phyloP scores from a whole-genome alignment of 2,797 vertebrate species.

The Macropodus opercularis region DNA sequence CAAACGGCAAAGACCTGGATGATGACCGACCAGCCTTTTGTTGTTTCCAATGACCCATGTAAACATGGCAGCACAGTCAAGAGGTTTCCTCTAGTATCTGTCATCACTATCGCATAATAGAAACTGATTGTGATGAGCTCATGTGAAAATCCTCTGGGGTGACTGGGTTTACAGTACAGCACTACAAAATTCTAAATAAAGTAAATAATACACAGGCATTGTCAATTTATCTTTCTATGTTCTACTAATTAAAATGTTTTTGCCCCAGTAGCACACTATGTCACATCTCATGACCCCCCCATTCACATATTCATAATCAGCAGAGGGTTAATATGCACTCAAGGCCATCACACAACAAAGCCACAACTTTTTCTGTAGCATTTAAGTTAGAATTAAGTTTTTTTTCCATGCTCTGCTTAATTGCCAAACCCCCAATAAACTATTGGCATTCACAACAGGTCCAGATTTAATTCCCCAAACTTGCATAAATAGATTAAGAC shows the following conservation, averaged over 20 bases:
- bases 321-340: no score
- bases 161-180: neutral
- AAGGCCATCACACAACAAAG: no score
- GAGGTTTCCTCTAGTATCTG: conserved; percentile 21
- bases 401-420: no score
- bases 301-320: no score
- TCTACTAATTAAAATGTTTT: neutral
- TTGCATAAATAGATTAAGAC: conserved; percentile 17
- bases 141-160: conserved; percentile 11
- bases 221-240: no score
- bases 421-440: no score
- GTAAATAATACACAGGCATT: neutral
- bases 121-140: conserved; percentile 26
- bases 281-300: no score
- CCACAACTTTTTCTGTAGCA: no score
- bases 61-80: conserved; percentile 20
- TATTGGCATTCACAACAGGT: no score
- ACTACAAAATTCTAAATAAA: neutral
- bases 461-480: no score
- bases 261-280: neutral
- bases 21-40: conserved; percentile 23
- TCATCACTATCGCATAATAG: conserved; percentile 29
- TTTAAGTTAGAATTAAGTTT: no score
- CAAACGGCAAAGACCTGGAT: conserved; percentile 57
- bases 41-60: conserved; percentile 3